Evolutionary conservation across 2,888 invertebrate genomes (phyloP), one percentile per base, ranked within the genome.

Genomic region (Nowickia ferox): DNA sequence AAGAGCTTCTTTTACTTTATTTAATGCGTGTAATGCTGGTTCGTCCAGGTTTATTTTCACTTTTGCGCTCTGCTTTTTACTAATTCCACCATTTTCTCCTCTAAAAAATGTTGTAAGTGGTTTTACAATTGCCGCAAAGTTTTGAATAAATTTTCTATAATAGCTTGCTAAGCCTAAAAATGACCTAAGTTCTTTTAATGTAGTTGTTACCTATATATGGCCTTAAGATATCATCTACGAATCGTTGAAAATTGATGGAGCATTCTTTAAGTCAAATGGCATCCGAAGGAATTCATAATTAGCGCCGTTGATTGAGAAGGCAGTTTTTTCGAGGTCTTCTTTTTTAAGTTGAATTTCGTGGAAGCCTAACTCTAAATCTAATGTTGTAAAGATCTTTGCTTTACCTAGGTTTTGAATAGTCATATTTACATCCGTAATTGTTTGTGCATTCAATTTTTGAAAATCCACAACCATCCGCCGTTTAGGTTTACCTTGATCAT

Each of bases 351-450:
- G 68, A 42, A 81, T 74, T 55, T 81, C 65, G 40, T 66, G 63
- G 40, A 72, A 80, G 38, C 84, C 87, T 63, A 83, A 84, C 72
- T 87, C 82, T n/a, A n/a, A n/a, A n/a, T n/a, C n/a, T 69, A 84
- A 61, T 63, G 76, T 79, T 42, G 79, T 75, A 65, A 84, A 87
- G 17, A 82, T n/a, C 57, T 77, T 69, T 46, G 81, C 80, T 46
- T 84, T 81, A 51, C 84, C 84, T 72, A 84, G 38, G 61, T 84
- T 87, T 51, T 86, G 86, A 13, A 84, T 84, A 40, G 69, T 79
- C 78, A 71, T 79, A 42, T 19, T 44, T 22, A 79, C 63, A 9
- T 78, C 69, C 44, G 44, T 77, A 55, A 55, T 66, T 55, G 66
- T 55, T 66, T 48, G 68, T 17, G 42, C 42, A 44, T 65, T 71